Evolutionary conservation across 2,888 invertebrate species (phyloP).

Genomic region (Cheilosia grossa): DNA sequence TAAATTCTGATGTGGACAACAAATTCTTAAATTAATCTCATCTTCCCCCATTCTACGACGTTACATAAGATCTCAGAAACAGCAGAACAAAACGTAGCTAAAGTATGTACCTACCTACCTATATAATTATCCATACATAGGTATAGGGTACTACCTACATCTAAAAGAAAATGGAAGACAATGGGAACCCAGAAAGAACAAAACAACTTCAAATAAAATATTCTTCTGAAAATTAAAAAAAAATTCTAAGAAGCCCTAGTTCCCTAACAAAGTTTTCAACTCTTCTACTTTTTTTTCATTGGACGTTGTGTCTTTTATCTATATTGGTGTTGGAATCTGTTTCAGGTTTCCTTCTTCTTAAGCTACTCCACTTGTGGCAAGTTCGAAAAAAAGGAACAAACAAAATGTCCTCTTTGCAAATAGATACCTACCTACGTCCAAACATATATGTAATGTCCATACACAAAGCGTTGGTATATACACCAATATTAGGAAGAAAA

Average conservation of each 20-base stretch:
- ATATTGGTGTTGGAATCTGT: conserved; percentile 42
- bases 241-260: conserved; percentile 69
- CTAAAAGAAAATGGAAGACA: conserved; percentile 7
- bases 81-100: neutral
- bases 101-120: too few relatives aligned
- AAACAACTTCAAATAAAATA: conserved; percentile 15
- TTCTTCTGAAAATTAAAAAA: conserved; percentile 56
- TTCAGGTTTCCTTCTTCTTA: conserved; percentile 26
- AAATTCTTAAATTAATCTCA: conserved; percentile 9
- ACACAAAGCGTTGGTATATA: conserved; percentile 9
- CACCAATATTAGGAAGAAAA: conserved; percentile 49
- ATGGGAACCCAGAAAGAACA: neutral
- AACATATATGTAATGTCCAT: conserved; percentile 29
- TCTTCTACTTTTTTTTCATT: conserved; percentile 7
- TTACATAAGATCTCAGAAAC: neutral
- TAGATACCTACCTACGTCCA: conserved; percentile 7
- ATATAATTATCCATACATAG: too few relatives aligned
- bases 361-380: conserved; percentile 50
- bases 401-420: conserved; percentile 39
- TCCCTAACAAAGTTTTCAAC: conserved; percentile 61
- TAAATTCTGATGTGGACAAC: neutral
- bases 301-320: conserved; percentile 1
- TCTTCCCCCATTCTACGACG: neutral
- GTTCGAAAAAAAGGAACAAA: conserved; percentile 33
- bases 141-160: conserved; percentile 12